Conservation (phyloP, 2,797 vertebrate genomes). For the Acrocephalus scirpaceus region DNA sequence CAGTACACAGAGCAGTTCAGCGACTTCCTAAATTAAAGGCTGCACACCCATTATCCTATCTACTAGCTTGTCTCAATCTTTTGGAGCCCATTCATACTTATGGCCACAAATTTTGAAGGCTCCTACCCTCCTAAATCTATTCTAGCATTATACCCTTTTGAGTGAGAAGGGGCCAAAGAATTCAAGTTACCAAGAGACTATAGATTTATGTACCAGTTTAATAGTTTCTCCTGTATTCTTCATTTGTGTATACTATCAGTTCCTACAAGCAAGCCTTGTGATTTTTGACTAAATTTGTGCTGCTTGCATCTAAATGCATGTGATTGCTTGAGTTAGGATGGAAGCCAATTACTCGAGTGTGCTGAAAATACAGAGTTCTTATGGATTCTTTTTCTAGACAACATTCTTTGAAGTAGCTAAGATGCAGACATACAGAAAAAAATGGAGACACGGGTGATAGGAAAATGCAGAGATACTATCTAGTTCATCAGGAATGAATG, state of each 20-base stretch:
- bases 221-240: not conserved
- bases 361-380: not conserved
- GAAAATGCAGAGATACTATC: not conserved
- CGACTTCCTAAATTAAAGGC: not conserved
- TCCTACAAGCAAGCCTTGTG: not conserved
- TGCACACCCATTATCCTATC: not conserved
- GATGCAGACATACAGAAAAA: not conserved
- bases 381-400: not conserved
- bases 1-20: not conserved
- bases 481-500: not conserved
- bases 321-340: not conserved
- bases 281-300: not conserved
- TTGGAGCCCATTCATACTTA: not conserved
- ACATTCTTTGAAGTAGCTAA: not conserved
- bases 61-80: not conserved
- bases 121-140: not conserved
- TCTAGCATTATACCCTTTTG: not conserved
- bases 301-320: not conserved
- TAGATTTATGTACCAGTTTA: not conserved
- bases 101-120: not conserved
- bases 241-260: not conserved
- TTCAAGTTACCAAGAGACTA: not conserved
- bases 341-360: not conserved
- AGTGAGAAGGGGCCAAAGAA: not conserved
- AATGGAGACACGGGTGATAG: accelerated